phyloP scores from a whole-genome alignment of 2,797 vertebrate genomes.

The Linurgus olivaceus region DNA sequence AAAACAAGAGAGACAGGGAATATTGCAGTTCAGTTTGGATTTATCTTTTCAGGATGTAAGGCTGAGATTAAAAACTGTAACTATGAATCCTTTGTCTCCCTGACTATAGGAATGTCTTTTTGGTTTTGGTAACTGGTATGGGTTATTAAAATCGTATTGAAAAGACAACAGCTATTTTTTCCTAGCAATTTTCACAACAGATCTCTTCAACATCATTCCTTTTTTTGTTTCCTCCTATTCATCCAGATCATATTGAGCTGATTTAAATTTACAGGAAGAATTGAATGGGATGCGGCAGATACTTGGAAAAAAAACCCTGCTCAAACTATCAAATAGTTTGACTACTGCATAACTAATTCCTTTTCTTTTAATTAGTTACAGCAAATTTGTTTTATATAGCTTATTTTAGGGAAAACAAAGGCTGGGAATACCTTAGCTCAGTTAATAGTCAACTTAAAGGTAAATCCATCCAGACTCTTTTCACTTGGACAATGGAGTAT shows the following conservation, averaged over 20 bases:
- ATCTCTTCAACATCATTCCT: not conserved
- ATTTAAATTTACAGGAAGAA: constrained; percentile 1
- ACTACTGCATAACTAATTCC: not conserved
- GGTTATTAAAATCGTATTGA: not conserved
- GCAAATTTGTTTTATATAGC: not conserved
- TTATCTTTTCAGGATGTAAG: not conserved
- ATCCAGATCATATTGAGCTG: not conserved
- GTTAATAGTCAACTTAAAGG: not conserved
- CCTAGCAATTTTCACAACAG: not conserved
- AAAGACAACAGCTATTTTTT: not conserved
- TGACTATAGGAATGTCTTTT: not conserved
- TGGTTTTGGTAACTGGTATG: not conserved
- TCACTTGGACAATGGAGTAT: not conserved
- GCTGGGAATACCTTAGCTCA: not conserved
- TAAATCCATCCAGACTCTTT: not conserved
- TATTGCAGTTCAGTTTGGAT: not conserved
- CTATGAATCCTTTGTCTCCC: not conserved
- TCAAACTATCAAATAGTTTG: not conserved
- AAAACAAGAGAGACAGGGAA: not conserved
- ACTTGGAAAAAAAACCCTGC: accelerated
- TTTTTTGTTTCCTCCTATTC: not conserved
- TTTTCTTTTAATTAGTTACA: not conserved
- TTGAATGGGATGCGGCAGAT: not conserved
- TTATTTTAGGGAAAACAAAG: not conserved
- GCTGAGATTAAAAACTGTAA: not conserved